Base-by-base conservation (phyloP, 2,113 vertebrate species). In the Lepisosteus oculatus region DNA sequence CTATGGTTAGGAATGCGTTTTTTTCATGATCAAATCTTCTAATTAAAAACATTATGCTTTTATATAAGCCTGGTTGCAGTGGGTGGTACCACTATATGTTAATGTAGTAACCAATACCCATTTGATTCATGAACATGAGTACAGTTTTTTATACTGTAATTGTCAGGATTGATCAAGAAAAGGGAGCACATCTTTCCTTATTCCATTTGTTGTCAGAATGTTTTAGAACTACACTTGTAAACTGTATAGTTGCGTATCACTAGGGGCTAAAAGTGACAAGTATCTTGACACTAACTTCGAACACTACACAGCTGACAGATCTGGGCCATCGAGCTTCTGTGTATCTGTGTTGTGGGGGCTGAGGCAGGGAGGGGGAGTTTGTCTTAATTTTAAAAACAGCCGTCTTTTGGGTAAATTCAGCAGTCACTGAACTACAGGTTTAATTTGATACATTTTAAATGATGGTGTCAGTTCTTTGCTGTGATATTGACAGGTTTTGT, bases 101-200 rank as follows among this genome's bases (percentile, higher is more conserved):
- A 29, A 41, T 29, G 63, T 41, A 66, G 64, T 41, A 43, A 15
- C 42, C 8, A 43, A n/a, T 15, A 29, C 4, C 29, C 45, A 62
- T 29, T 59, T 51, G 61, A 54, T 73, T 67, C 65, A 67, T 59
- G 44, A 67, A 43, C 71, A 67, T 67, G 45, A 29, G 12, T 67
- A 47, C 67, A 55, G 6, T 15, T 44, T 72, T 56, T 68, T 64
- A 61, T 68, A 8, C 15, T 43, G 29, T 29, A 29, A 67, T 68
- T 73, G 72, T 65, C 72, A 68, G 41, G 54, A 67, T 51, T 73
- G 72, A 73, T 73, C 67, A 68, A 73, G 72, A 51, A 51, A 51
- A 73, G 17, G 15, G 42, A 44, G 43, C 44, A 4, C 44, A 13
- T 29, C 29, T 29, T 29, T 29, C 29, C 29, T 29, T 29, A 65